These are phyloP conservation scores for Keiferia lycopersicella DNA, from an alignment of 2,888 invertebrate species.

Conservation along the genomic window DNA sequence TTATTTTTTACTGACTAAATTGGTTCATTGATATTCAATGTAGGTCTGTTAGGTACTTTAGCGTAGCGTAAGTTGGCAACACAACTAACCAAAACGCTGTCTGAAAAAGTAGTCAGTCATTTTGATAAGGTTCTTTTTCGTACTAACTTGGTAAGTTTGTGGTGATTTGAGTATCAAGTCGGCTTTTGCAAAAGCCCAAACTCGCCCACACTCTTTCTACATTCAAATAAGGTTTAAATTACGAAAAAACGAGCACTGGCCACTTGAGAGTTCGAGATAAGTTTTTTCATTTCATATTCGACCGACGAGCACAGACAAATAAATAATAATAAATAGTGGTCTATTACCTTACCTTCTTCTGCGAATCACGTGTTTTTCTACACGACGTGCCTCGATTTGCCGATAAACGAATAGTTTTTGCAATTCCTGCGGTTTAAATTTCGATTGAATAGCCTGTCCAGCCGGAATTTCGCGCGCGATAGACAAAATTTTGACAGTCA, in stretches of 20 bases:
- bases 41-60: too few relatives aligned
- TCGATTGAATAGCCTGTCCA: background rate
- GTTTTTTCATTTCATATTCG: conserved; percentile 34
- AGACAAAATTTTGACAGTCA: conserved; percentile 17
- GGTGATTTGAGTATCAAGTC: background rate
- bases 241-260: background rate
- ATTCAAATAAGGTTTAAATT: conserved; percentile 12
- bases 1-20: too few relatives aligned
- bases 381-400: background rate
- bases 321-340: conserved; percentile 14
- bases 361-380: conserved; percentile 3
- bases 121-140: conserved; percentile 25
- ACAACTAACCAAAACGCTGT: background rate
- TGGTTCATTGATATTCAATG: too few relatives aligned
- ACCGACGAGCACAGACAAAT: conserved; percentile 23
- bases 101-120: conserved; percentile 13
- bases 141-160: conserved; percentile 1
- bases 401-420: conserved; percentile 14
- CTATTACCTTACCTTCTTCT: conserved; percentile 14
- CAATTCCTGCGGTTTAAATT: conserved; percentile 7
- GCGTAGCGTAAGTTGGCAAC: background rate
- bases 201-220: background rate
- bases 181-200: background rate
- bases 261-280: conserved; percentile 36
- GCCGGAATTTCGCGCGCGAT: background rate